phyloP scores from a whole-genome alignment of 2,888 invertebrate species.

The Brenthis daphne region DNA sequence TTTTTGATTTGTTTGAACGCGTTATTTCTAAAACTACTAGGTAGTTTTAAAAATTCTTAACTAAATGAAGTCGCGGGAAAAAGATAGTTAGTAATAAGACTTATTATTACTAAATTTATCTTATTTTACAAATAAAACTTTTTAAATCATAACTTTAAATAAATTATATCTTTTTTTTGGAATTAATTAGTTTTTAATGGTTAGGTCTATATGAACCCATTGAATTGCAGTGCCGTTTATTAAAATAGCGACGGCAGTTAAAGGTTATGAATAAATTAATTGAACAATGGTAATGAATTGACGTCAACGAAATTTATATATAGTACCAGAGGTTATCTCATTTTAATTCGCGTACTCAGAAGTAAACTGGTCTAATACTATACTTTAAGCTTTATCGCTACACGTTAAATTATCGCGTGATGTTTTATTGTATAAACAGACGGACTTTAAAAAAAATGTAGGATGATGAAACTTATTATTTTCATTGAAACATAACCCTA shows the following conservation, averaged over 20 bases:
- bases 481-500: slow-evolving; percentile 11
- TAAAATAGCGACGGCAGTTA: background rate
- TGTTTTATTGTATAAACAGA: slow-evolving; percentile 40
- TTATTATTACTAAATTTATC: no score
- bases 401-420: slow-evolving; percentile 47
- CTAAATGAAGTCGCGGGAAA: no score
- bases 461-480: slow-evolving; percentile 42
- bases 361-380: slow-evolving; percentile 57
- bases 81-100: no score
- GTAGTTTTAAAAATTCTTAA: no score
- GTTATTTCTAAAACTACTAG: no score
- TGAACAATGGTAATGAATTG: slow-evolving; percentile 46
- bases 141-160: no score
- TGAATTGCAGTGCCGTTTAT: no score
- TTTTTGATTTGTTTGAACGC: no score
- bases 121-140: no score
- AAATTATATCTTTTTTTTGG: no score
- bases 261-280: slow-evolving; percentile 12
- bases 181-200: no score
- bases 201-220: no score
- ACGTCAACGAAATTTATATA: slow-evolving; percentile 33
- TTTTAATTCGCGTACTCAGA: slow-evolving; percentile 48
- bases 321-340: slow-evolving; percentile 55
- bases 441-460: slow-evolving; percentile 6
- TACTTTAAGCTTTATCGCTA: slow-evolving; percentile 49